phyloP scores from a whole-genome alignment of 2,113 vertebrate species.

The Himantopus leucocephalus region DNA sequence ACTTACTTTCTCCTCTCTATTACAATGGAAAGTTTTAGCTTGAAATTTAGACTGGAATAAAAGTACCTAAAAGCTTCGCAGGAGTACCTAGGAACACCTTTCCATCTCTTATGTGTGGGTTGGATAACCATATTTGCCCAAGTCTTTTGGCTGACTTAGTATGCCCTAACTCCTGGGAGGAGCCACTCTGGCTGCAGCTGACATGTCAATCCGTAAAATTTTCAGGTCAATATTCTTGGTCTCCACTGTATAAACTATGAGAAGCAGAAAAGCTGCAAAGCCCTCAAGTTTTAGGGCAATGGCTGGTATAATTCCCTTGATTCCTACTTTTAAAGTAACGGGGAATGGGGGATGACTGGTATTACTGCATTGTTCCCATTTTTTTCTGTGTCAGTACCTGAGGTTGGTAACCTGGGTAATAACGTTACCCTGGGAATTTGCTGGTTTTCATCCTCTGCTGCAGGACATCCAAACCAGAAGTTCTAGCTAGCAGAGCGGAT shows the following conservation, averaged over 20 bases:
- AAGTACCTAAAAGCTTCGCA: not conserved
- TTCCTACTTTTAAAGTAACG: not conserved
- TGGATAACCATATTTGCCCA: not conserved
- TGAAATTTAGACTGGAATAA: not conserved
- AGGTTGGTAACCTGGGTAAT: not conserved
- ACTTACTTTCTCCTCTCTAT: not conserved
- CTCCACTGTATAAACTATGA: not conserved
- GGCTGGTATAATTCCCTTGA: not conserved
- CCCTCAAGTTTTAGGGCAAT: not conserved
- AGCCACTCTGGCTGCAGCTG: not conserved
- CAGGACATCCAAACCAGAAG: not conserved
- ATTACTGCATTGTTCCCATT: not conserved
- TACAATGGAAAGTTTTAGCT: not conserved
- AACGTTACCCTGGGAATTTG: not conserved
- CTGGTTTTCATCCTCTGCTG: not conserved
- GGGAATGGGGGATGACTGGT: not conserved
- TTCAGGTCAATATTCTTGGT: not conserved
- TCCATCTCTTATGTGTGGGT: not conserved
- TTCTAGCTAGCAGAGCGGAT: not conserved
- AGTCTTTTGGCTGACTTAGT: not conserved
- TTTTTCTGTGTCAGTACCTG: not conserved
- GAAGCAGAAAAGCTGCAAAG: not conserved
- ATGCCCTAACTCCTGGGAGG: not conserved
- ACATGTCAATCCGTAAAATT: not conserved
- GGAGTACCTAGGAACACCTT: not conserved